Evolutionary conservation across 2,888 invertebrate genomes (phyloP).

Genomic region (Meghimatium bilineatum): DNA sequence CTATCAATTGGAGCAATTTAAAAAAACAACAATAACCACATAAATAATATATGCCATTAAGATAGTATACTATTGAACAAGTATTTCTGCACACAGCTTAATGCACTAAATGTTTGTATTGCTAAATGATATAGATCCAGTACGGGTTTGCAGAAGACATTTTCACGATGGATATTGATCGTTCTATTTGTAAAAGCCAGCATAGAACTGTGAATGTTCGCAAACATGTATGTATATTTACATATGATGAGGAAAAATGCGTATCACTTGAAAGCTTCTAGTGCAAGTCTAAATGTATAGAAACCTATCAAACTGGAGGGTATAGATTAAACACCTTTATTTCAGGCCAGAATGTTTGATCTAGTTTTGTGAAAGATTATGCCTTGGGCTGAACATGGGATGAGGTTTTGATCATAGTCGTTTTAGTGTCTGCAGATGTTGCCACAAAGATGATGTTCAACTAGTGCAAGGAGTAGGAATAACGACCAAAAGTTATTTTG

Average conservation of each 20-base stretch:
- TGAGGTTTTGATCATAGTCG: not conserved
- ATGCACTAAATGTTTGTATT: too few species aligned
- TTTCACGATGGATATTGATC: not conserved
- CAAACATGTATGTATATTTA: slow-evolving; percentile 10
- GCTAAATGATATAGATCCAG: too few species aligned
- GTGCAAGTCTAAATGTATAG: not conserved
- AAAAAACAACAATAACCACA: too few species aligned
- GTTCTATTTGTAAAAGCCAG: not conserved
- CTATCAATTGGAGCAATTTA: too few species aligned
- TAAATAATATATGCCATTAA: too few species aligned
- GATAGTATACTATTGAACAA: too few species aligned
- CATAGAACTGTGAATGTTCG: not conserved
- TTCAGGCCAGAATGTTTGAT: not conserved
- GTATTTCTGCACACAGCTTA: too few species aligned
- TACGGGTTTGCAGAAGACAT: too few species aligned
- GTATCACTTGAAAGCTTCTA: not conserved
- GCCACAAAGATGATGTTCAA: not conserved
- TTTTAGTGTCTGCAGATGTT: not conserved
- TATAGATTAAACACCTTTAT: not conserved
- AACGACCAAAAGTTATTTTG: too few species aligned
- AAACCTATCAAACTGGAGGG: not conserved
- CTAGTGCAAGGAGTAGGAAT: too few species aligned
- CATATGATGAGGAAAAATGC: not conserved
- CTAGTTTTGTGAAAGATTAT: too few species aligned
- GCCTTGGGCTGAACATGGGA: not conserved